phyloP scores from a whole-genome alignment of 92 coral and sea anemone species.

The Heliopora coerulea region DNA sequence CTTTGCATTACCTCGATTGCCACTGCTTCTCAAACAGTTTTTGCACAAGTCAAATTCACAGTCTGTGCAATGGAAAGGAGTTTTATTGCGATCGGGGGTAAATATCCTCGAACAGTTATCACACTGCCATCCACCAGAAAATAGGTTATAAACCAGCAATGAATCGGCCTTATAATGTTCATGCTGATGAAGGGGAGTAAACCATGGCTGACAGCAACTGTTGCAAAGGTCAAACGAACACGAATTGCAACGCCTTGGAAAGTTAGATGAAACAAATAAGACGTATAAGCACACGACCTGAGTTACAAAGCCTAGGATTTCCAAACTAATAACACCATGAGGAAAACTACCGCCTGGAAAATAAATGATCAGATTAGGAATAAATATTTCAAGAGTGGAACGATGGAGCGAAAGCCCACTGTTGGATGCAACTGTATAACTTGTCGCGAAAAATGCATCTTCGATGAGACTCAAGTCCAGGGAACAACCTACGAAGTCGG shows the following conservation, averaged over 20 bases:
- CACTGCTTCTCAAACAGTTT: constrained; percentile 55
- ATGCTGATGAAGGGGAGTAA: constrained; percentile 64
- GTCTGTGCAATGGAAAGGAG: constrained; percentile 79
- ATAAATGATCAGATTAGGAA: no score
- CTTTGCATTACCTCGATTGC: constrained; percentile 7
- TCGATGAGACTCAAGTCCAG: no score
- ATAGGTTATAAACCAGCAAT: constrained; percentile 58
- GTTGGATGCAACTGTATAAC: no score
- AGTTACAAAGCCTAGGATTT: no score
- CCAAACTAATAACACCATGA: no score
- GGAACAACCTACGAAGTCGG: no score
- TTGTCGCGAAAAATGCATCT: no score
- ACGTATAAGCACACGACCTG: no score
- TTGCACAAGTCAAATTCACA: constrained; percentile 86
- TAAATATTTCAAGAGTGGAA: no score
- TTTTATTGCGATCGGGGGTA: constrained; percentile 48
- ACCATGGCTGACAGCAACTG: constrained; percentile 62
- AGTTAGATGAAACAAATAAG: constrained; percentile 45
- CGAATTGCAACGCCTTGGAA: constrained; percentile 65
- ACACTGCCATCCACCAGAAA: constrained; percentile 89
- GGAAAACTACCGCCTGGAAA: no score
- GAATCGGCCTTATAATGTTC: constrained; percentile 74
- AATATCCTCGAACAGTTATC: constrained; percentile 69
- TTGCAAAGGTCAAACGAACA: constrained; percentile 86
- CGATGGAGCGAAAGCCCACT: no score